Base-by-base conservation (phyloP, 2,888 invertebrate genomes). In the Hydropsyche betteni region DNA sequence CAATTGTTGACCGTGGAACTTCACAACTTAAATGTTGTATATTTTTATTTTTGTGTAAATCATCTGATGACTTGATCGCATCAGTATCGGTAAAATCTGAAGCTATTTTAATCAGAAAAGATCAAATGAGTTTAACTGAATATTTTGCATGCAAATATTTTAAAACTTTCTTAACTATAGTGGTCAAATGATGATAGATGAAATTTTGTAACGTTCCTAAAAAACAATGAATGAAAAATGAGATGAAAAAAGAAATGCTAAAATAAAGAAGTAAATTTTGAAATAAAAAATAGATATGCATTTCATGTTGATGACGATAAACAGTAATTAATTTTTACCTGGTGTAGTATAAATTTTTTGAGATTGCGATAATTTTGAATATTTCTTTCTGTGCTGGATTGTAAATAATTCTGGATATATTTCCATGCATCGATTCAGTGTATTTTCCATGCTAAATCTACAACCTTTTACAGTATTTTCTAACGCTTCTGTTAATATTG, bases 401-500 rank as follows among this genome's bases (percentile, higher is more conserved):
- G n/a, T 81, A 79, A 88, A 88, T 68, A 88, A 81, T 80, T 88
- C 87, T 1, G 88, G 88, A 81, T 86, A 88, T 75, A 87, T 86
- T 70, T 83, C 81, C 69, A 83, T 84, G 80, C 88, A 88, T 74
- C 85, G 84, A 76, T 84, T 84, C 14, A 88, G 81, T 58, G 86
- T 86, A 33, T 82, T 81, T 79, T 86, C 85, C 74, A 88, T 80
- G 80, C 86, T 84, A 3, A 89, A 87, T 53, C 84, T 81, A 80
- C 88, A 83, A 38, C 90, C 90, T 81, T 86, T 84, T 1, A 89
- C 87, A 4, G 89, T 88, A 78, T 85, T 84, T 82, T 91, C 90
- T 69, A 91, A 82, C 7, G 90, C 88, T 75, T 85, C 85, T 0
- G 90, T 89, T 74, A 91, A 83, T 81, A 90, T 89, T 51, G 88